Conservation (phyloP, 2,113 vertebrate species). For the Cyanoliseus patagonus region DNA sequence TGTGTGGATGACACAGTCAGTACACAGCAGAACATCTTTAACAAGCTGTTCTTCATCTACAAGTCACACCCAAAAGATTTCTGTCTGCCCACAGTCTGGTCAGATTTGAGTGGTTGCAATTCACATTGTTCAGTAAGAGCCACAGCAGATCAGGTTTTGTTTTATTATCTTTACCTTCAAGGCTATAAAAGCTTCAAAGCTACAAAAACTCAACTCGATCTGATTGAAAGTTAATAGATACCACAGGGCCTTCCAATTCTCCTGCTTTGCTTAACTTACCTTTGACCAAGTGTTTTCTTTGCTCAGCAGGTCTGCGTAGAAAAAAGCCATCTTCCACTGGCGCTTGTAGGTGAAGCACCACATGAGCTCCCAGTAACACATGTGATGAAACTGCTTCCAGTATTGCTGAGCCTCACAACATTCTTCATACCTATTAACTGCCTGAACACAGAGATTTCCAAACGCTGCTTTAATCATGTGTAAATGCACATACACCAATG, state of each 20-base stretch:
- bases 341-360: constrained; percentile 98
- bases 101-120: neutral
- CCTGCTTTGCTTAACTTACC: constrained; percentile 67
- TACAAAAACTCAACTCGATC: neutral
- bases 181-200: neutral
- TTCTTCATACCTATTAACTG: constrained; percentile 88
- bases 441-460: constrained; percentile 75
- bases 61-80: neutral
- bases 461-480: neutral
- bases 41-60: neutral
- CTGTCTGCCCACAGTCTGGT: neutral
- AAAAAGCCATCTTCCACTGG: constrained; percentile 98
- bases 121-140: neutral
- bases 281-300: constrained; percentile 98
- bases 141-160: neutral
- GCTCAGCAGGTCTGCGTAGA: constrained; percentile 95
- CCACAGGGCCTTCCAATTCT: neutral
- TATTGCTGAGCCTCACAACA: constrained; percentile 95
- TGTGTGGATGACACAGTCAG: neutral
- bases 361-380: constrained; percentile 99
- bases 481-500: neutral
- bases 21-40: neutral
- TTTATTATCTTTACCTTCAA: neutral
- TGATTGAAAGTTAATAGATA: neutral
- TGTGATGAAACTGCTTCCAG: constrained; percentile 98